Conservation (phyloP, 2,113 vertebrate species). For the Pelmatolapia mariae region DNA sequence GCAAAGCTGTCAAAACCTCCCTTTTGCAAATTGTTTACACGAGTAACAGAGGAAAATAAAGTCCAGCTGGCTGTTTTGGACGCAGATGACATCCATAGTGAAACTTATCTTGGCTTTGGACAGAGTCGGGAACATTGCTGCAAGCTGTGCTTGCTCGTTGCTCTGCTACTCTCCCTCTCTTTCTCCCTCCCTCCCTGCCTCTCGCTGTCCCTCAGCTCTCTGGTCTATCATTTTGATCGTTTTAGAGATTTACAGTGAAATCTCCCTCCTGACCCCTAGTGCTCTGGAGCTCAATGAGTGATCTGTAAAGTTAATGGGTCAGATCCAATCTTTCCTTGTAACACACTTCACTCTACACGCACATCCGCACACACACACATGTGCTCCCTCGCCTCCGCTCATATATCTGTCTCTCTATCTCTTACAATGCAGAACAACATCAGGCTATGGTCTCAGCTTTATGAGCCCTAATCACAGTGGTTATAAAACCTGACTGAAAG, state of each 20-base stretch:
- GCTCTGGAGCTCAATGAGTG: conserved; percentile 42
- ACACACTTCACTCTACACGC: conserved; percentile 21
- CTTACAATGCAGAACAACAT: conserved; percentile 10
- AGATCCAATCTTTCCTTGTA: conserved; percentile 64
- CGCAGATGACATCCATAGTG: not conserved
- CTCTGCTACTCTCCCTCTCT: not conserved
- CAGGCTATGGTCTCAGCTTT: conserved; percentile 13
- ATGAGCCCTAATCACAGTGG: conserved; percentile 19
- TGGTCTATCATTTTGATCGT: conserved; percentile 35
- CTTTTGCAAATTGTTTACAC: conserved; percentile 12
- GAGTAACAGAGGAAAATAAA: conserved; percentile 5
- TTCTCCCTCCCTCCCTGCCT: not conserved
- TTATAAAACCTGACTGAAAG: conserved; percentile 21
- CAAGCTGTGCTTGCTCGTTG: conserved; percentile 10
- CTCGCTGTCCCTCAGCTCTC: not conserved
- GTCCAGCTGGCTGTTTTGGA: conserved; percentile 38
- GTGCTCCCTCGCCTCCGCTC: not conserved
- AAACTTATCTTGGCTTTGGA: conserved; percentile 37
- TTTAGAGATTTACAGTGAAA: conserved; percentile 57
- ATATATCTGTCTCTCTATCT: not conserved
- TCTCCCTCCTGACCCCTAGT: conserved; percentile 55
- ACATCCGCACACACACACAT: not conserved
- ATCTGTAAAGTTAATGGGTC: conserved; percentile 67
- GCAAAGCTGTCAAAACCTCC: not conserved
- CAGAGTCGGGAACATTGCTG: not conserved